A percentile compares a stretch with the other conserved stretches of the same genome.
phyloP scores from a whole-genome alignment of 2,797 vertebrate genomes.

The Sebastes trivittatus region DNA sequence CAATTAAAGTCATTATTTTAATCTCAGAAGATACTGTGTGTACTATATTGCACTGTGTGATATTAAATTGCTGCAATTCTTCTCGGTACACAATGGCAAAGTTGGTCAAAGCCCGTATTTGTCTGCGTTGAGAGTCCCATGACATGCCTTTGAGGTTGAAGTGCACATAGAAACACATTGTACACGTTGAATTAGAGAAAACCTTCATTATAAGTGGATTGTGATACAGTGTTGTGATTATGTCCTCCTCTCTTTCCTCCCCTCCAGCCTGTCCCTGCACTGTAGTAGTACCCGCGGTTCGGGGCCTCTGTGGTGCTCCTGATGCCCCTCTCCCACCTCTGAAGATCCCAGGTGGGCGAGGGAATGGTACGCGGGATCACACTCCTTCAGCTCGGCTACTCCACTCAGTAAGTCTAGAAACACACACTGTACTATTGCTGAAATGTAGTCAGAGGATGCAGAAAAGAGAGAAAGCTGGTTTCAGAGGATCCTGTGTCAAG shows the following conservation, averaged over 20 bases:
- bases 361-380: slow-evolving; percentile 99
- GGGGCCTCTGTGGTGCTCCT: slow-evolving; percentile 99
- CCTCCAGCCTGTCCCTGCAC: slow-evolving; percentile 81
- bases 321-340: slow-evolving; percentile 99
- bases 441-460: not conserved
- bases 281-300: slow-evolving; percentile 87
- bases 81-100: not conserved
- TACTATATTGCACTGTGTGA: not conserved
- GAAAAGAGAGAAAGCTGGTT: not conserved
- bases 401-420: slow-evolving; percentile 79
- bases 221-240: not conserved
- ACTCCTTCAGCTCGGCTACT: slow-evolving; percentile 93
- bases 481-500: not conserved
- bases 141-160: not conserved
- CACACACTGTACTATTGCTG: too few species aligned
- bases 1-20: not conserved
- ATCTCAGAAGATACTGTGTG: not conserved
- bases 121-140: not conserved
- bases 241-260: not conserved
- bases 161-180: not conserved
- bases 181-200: not conserved
- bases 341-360: slow-evolving; percentile 99
- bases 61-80: not conserved
- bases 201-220: not conserved
- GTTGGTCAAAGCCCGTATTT: not conserved